Evolutionary conservation across 2,113 vertebrate genomes (phyloP), one percentile per base, ranked within the genome.

Genomic region (Bubalus kerabau): DNA sequence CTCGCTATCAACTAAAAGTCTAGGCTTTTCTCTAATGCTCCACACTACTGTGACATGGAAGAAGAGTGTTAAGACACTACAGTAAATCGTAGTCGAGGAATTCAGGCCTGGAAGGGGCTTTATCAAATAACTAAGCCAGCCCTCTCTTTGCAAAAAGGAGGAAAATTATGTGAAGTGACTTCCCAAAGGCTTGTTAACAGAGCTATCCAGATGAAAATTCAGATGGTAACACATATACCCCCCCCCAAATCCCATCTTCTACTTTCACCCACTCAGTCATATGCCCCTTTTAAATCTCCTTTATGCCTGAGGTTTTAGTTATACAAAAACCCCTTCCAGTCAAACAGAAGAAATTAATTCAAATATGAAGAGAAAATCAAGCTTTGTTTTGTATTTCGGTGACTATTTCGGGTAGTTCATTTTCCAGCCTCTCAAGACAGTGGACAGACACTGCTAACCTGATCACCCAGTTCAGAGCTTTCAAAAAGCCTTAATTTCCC

Each of bases 1-100:
- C 93, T 96, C 82, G 71, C 96, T 96, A 97, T 54, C 78, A 98
- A 97, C 96, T 97, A 96, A 94, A 91, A 90, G 86, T 93, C 94
- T 96, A 97, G 95, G 83, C 59, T 94, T 52, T 67, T 86, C 96
- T 89, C 98, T 78, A 97, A 59, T 6, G 71, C 67, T 93, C 96
- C 96, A 86, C 76, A 3, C 95, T 95, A 83, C 17, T 15, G 57
- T 48, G 96, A 97, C 97, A 80, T 12, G 64, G 46, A 59, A 60
- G 46, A 59, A 60, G 84, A 87, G 85, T 92, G 81, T n/a, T 60
- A 74, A 85, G 94, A 92, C 95, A 71, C 97, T 84, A 95, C 93
- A 92, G 95, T 52, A 93, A 83, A 84, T 88, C 1, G 6, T 13
- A 24, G 48, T 85, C 17, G 11, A 83, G 67, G 56, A 50, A 23